Percentiles rank a stretch among this genome's conserved stretches.
phyloP scores from a whole-genome alignment of 2,113 vertebrate species.

The Eretmochelys imbricata region DNA sequence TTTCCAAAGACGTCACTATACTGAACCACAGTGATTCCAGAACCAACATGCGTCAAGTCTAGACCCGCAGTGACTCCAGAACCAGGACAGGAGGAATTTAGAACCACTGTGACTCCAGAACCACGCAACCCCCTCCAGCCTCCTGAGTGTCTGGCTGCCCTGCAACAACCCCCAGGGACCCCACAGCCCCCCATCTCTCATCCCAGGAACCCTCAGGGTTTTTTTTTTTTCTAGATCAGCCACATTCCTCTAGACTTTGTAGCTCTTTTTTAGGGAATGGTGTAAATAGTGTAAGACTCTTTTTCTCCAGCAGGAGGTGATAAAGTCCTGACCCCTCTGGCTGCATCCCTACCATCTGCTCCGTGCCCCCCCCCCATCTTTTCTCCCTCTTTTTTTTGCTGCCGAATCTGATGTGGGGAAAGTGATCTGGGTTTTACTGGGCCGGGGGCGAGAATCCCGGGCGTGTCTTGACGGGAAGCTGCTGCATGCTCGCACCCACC shows the following conservation, averaged over 20 bases:
- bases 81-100: neutral
- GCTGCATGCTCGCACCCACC: too few relatives aligned
- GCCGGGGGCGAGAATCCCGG: too few relatives aligned
- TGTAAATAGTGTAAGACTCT: neutral
- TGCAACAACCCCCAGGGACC: neutral
- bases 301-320: neutral
- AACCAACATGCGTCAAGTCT: neutral
- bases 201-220: neutral
- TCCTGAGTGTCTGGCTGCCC: neutral
- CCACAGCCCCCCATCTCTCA: too few relatives aligned
- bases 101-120: neutral
- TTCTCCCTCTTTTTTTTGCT: neutral
- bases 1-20: fast-evolving
- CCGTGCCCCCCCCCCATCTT: neutral
- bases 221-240: neutral
- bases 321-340: too few relatives aligned
- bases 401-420: neutral
- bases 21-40: too few relatives aligned
- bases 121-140: neutral
- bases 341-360: neutral
- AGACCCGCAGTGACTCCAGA: neutral
- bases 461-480: too few relatives aligned
- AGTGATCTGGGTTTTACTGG: neutral
- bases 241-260: neutral
- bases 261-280: neutral